Evolutionary conservation across 2,797 vertebrate species (phyloP), one percentile per base, ranked within the genome.

Genomic region (Sebastes oblongus): DNA sequence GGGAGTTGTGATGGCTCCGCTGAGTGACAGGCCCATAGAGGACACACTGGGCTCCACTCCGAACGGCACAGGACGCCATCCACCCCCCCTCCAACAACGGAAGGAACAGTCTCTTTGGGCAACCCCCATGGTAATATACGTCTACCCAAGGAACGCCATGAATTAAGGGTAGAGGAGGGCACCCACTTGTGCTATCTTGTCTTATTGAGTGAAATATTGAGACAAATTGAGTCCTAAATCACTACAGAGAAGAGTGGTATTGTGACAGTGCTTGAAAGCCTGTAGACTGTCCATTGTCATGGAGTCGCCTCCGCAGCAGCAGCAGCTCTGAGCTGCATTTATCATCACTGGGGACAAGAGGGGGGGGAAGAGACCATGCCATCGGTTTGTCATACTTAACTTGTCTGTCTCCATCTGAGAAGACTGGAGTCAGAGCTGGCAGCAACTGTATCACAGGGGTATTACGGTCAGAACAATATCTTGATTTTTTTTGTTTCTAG

Each of bases 201-300:
- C 92, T 85, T 80, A 66, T 86, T 91, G 88, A 91, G 90, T 91
- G 87, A 92, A 91, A 89, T 93, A 93, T 93, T 91, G 88, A 94
- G 92, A 94, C 89, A 92, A 92, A 94, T 92, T 87, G 90, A 91
- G 88, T 76, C 34, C 61, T 94, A 94, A 92, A 93, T 94, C 93
- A 93, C 75, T 61, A 71, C 78, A 66, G 91, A 89, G 88, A 71
- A 70, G 89, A 88, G 87, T 82, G 78, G 82, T 80, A 81, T 90
- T 88, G 87, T 91, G 92, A 91, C 92, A 87, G 78, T 72, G 79
- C 88, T 81, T 78, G 82, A 91, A 86, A 90, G 88, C 80, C 84
- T 61, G 86, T 64, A 84, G 88, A 91, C 88, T 83, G 85, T 87
- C 87, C 87, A 83, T 89, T 91, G 91, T 93, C 83, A 81, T 86